Evolutionary conservation across 2,113 vertebrate species (phyloP).

Genomic region (Hystrix cristata): DNA sequence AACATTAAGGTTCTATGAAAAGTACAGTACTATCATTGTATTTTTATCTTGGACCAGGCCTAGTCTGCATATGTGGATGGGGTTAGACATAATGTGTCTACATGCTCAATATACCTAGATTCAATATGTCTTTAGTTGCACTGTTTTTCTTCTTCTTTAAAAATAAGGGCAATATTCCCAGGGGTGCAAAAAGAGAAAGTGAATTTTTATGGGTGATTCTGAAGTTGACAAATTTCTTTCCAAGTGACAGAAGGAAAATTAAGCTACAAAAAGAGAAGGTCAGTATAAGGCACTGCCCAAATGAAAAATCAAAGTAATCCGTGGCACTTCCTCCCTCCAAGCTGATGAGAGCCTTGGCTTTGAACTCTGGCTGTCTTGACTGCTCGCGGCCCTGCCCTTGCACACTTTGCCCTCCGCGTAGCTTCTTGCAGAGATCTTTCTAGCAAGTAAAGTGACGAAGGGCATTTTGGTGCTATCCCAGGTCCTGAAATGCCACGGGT

Average conservation of each 20-base stretch:
- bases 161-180: slow-evolving; percentile 42
- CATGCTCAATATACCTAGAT: background rate
- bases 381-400: background rate
- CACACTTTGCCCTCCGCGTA: background rate
- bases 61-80: background rate
- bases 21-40: background rate
- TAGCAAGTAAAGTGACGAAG: background rate
- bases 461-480: slow-evolving; percentile 55
- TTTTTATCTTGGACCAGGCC: background rate
- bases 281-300: background rate
- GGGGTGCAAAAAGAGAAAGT: slow-evolving; percentile 8
- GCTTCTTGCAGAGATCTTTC: background rate
- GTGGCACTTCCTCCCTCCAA: background rate
- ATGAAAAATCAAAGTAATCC: slow-evolving; percentile 22
- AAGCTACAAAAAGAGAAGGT: background rate
- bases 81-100: background rate
- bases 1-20: background rate
- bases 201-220: background rate
- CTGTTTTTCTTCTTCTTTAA: slow-evolving; percentile 17
- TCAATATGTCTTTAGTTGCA: slow-evolving; percentile 37
- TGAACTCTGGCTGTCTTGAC: background rate
- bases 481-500: slow-evolving; percentile 72
- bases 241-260: slow-evolving; percentile 41
- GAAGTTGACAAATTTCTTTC: background rate
- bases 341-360: background rate